Conservation (phyloP, 2,113 vertebrate genomes). For the Gymnorhina tibicen region DNA sequence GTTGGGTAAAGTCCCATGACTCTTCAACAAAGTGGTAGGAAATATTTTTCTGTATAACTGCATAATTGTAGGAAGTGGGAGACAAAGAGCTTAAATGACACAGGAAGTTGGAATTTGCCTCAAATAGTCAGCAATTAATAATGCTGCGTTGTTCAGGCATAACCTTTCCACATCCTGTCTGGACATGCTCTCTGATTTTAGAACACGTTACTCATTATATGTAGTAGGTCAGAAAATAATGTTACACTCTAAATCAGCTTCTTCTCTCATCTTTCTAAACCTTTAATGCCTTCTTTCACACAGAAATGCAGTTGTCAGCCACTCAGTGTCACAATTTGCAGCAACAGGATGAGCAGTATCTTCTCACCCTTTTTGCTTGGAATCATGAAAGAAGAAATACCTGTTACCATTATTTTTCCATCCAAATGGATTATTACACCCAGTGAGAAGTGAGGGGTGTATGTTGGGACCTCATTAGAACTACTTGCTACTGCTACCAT, state of each 20-base stretch:
- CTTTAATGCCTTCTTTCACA: background rate
- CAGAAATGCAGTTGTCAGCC: background rate
- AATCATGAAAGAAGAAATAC: background rate
- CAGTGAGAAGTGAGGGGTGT: background rate
- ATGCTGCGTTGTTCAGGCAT: background rate
- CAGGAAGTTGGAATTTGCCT: background rate
- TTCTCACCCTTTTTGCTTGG: background rate
- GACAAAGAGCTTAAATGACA: background rate
- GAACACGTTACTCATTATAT: background rate
- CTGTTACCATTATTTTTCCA: background rate
- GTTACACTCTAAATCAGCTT: slow-evolving; percentile 4
- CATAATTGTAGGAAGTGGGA: background rate
- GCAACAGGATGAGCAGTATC: background rate
- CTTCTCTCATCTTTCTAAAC: background rate
- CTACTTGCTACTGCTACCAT: background rate
- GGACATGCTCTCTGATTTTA: background rate
- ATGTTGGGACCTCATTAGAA: background rate
- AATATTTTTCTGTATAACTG: background rate
- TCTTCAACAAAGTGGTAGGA: background rate
- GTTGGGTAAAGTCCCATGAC: background rate
- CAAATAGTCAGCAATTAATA: background rate
- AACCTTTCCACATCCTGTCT: slow-evolving; percentile 11
- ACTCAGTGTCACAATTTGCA: background rate
- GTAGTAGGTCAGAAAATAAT: slow-evolving; percentile 8
- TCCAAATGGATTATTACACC: background rate